Evolutionary conservation across 2,113 vertebrate genomes (phyloP), one percentile per base, ranked within the genome.

Genomic region (Orientallactaga bullata): DNA sequence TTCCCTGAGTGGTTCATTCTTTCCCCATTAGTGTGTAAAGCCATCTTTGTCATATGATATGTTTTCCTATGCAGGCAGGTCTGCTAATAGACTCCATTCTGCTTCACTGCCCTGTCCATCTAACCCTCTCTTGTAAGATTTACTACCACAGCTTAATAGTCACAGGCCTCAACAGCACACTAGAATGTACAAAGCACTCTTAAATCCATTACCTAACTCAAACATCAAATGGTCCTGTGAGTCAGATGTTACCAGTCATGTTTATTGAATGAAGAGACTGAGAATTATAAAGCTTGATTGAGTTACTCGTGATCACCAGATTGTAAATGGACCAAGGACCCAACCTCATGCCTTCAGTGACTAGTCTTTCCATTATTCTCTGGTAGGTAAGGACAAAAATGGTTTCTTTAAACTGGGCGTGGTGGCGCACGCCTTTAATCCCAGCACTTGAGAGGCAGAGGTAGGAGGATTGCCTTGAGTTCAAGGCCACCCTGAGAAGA

Each of bases 111-210:
- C 88, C 74, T 82, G 24, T 17, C 69, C 76, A 35, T 76, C 73
- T 85, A 9, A 58, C 78, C 65, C 74, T 78, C 39, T 81, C 78
- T 80, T 72, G 58, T 82, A 63, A 78, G 55, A 32, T 37, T 79
- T 85, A 95, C 20, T 32, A 42, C 69, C 13, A 65, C 23, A 77
- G 58, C 88, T 42, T 78, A 89, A 32, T 85, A 90, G 42, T 30
- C 60, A 81, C 74, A 82, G 20, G 78, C 39, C 65, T 85, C 35
- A 93, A 72, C 6, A 81, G 39, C 17, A 82, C 8, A 23, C 23
- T 55, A 85, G 72, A 78, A 92, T 95, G 88, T 84, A 88, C 42
- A 92, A 65, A 92, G 26, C 47, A 78, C 86, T 81, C 93, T 90
- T 83, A 92, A 94, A 92, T 51, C 86, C 28, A 84, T 37, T 88